A percentile compares a stretch with the other conserved stretches of the same genome.
Conservation (phyloP, 2,888 invertebrate species). For the Arctia plantaginis region DNA sequence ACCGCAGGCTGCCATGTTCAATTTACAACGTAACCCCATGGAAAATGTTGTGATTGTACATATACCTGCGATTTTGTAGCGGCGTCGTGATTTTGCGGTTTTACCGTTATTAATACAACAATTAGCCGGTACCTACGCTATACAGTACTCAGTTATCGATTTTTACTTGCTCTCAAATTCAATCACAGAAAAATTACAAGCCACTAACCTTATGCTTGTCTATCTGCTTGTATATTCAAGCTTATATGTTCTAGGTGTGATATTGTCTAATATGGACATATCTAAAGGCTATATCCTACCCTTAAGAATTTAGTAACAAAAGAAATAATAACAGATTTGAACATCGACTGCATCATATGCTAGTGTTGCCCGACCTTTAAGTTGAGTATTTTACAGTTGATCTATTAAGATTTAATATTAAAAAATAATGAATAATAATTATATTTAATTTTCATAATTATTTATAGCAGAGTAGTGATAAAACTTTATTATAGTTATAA, state of each 20-base stretch:
- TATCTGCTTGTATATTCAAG: neutral
- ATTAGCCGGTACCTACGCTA: conserved; percentile 24
- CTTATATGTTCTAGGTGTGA: neutral
- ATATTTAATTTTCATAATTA: too few relatives aligned
- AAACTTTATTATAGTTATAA: too few relatives aligned
- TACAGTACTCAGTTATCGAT: neutral
- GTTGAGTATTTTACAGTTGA: too few relatives aligned
- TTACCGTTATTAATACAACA: conserved; percentile 41
- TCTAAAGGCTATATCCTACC: neutral
- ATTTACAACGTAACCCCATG: conserved; percentile 66
- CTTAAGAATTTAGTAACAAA: neutral
- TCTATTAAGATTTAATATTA: too few relatives aligned
- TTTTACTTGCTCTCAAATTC: neutral
- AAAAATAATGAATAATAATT: too few relatives aligned
- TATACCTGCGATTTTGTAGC: conserved; percentile 32
- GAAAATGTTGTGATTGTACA: conserved; percentile 51
- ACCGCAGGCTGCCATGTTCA: conserved; percentile 73
- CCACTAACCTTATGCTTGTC: neutral
- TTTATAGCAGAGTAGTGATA: too few relatives aligned
- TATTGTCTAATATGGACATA: neutral
- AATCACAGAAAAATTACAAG: neutral
- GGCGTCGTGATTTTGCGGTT: conserved; percentile 42
- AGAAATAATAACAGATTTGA: neutral
- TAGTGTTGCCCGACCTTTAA: too few relatives aligned
- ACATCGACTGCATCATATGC: too few relatives aligned